phyloP scores from a whole-genome alignment of 2,888 invertebrate genomes.

The Mythimna ferrago region DNA sequence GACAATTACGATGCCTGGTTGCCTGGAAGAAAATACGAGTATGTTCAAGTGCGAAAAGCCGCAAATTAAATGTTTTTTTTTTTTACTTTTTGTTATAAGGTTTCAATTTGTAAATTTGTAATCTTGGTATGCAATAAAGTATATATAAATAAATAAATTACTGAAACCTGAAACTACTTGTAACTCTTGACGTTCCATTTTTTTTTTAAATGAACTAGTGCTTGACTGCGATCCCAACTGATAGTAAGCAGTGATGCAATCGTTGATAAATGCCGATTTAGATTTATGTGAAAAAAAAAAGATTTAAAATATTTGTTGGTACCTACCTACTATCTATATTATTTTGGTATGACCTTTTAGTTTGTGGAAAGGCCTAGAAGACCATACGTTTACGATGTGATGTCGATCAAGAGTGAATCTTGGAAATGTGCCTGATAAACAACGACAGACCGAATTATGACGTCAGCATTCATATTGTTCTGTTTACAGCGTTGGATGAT shows the following conservation, averaged over 20 bases:
- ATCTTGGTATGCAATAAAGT: too few relatives aligned
- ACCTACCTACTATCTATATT: too few relatives aligned
- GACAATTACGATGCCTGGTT: neutral
- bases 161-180: neutral
- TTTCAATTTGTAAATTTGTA: too few relatives aligned
- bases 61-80: too few relatives aligned
- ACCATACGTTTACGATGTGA: slow-evolving; percentile 7
- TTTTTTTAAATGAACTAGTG: too few relatives aligned
- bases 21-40: too few relatives aligned
- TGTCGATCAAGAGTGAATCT: slow-evolving; percentile 3
- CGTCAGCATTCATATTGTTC: slow-evolving; percentile 2
- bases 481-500: neutral
- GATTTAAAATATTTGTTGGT: neutral
- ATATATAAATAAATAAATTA: neutral
- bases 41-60: too few relatives aligned
- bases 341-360: neutral
- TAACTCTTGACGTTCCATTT: too few relatives aligned
- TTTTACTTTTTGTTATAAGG: too few relatives aligned
- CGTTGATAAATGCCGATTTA: neutral
- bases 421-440: slow-evolving; percentile 41
- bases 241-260: too few relatives aligned
- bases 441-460: slow-evolving; percentile 3
- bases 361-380: slow-evolving; percentile 7
- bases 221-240: too few relatives aligned
- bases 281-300: neutral